phyloP scores from a whole-genome alignment of 2,113 vertebrate genomes.

The Irena cyanogastra region DNA sequence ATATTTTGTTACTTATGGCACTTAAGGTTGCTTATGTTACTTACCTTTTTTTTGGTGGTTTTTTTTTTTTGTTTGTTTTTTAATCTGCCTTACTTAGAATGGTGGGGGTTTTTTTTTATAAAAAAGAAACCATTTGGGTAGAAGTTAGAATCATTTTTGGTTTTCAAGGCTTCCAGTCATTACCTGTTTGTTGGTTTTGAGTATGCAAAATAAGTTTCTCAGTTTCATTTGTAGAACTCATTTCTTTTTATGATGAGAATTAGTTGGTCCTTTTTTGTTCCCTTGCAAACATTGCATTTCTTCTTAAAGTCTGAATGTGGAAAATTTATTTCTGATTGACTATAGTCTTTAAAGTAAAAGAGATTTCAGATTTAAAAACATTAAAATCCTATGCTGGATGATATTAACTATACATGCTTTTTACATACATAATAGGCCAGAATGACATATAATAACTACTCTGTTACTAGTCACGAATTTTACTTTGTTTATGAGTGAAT shows the following conservation, averaged over 20 bases:
- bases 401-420: background rate
- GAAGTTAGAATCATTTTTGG: background rate
- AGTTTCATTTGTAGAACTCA: background rate
- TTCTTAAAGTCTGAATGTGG: background rate
- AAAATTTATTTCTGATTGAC: background rate
- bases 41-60: background rate
- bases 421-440: background rate
- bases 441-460: background rate
- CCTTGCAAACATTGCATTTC: background rate
- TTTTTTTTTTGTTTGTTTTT: background rate
- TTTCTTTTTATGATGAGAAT: background rate
- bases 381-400: background rate
- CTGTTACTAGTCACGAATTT: background rate
- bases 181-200: background rate
- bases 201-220: background rate
- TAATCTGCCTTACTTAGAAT: background rate
- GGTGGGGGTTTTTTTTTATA: rapidly evolving
- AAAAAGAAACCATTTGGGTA: background rate
- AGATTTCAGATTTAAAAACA: background rate
- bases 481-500: background rate
- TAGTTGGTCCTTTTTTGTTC: background rate
- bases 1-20: background rate
- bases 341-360: background rate
- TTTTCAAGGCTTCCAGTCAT: background rate
- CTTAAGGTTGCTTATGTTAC: background rate